Conservation (phyloP, 2,888 invertebrate species). For the Drosophila ustulata region DNA sequence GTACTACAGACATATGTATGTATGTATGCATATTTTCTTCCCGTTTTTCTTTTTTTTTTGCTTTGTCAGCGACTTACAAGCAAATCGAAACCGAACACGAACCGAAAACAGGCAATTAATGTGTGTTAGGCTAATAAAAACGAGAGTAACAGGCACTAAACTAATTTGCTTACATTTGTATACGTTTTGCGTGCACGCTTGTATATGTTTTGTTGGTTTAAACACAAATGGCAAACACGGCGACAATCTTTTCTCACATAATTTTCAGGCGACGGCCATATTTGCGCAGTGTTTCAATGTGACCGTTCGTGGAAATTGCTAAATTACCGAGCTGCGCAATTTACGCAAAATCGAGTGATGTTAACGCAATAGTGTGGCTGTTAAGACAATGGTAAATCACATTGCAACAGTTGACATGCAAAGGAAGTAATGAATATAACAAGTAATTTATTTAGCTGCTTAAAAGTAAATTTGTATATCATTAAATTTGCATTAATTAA, state of each 20-base stretch:
- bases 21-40: constrained; percentile 34
- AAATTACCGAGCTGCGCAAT: background rate
- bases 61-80: constrained; percentile 64
- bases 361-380: background rate
- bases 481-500: no score
- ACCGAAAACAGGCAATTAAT: constrained; percentile 49
- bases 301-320: constrained; percentile 7
- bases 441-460: background rate
- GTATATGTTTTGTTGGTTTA: constrained; percentile 50
- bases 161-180: constrained; percentile 73
- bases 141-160: constrained; percentile 67
- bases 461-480: background rate
- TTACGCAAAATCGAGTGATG: background rate
- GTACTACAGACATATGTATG: constrained; percentile 32
- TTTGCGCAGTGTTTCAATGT: constrained; percentile 47
- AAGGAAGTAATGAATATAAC: background rate
- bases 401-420: background rate
- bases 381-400: background rate
- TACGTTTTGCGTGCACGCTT: constrained; percentile 73
- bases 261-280: constrained; percentile 60
- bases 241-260: constrained; percentile 60
- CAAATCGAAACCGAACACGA: constrained; percentile 58
- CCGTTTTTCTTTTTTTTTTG: constrained; percentile 36
- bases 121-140: constrained; percentile 57
- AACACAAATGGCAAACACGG: constrained; percentile 62